Evolutionary conservation across 2,797 vertebrate species (phyloP), one percentile per base, ranked within the genome.

Genomic region (Acestrorhynchus altus): DNA sequence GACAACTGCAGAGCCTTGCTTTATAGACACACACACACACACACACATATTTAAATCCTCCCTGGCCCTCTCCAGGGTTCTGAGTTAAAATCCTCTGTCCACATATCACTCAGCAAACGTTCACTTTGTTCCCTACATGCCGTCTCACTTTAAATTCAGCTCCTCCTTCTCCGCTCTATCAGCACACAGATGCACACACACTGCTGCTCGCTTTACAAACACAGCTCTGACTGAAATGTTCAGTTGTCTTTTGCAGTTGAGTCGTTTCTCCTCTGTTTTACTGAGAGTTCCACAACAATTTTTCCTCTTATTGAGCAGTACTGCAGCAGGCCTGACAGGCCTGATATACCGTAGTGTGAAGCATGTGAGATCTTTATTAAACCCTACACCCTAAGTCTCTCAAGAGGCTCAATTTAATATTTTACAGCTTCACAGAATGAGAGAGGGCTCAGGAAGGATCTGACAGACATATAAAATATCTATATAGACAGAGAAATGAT

Each of bases 41-140:
- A 81, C 84, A 74, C 64, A 85, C 65, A 86, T 87, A 83, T 89
- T 90, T 87, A 71, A 63, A 74, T 80, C 85, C 86, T 83, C 74
- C 76, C 74, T 66, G 9, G 63, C 18, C 65, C 44, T 76, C 54
- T 82, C 11, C 79, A 76, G 76, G 63, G 78, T 59, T 79, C 82
- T 77, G 66, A n/a, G 77, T 78, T 76, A 83, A 77, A 68, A 46
- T 68, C 65, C 65, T 68, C 66, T 31, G 47, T 68, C 66, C 66
- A 35, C 46, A 68, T 68, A 68, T 68, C 66, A 51, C 46, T 51
- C 66, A 35, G 66, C 66, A 68, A 66, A 47, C 44, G 44, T 52
- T 68, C 66, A 35, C 66, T 68, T 68, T 68, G 66, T 68, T 68
- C 66, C 66, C 66, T 8, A 68, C 47, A 68, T 51, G 66, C 66